These are phyloP conservation scores for Rhea pennata DNA, from an alignment of 2,113 vertebrate genomes.

Conservation along the genomic window DNA sequence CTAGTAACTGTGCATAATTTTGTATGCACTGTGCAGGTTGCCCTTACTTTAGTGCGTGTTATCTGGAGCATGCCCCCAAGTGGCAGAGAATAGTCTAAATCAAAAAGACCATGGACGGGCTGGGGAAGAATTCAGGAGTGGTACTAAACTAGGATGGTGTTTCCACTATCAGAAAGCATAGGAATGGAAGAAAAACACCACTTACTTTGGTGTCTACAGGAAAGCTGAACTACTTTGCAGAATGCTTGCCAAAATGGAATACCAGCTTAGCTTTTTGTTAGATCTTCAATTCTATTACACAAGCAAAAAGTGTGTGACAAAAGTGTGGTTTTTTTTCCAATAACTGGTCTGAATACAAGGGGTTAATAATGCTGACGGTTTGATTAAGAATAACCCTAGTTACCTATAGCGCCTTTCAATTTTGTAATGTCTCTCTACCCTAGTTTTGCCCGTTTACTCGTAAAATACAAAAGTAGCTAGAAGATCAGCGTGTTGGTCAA, in stretches of 20 bases:
- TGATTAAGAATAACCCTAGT: background rate
- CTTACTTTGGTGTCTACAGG: rapidly evolving
- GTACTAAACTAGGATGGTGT: background rate
- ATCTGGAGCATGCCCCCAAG: background rate
- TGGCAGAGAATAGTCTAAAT: background rate
- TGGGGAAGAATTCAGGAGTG: background rate
- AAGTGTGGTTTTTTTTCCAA: background rate
- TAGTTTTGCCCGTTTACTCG: background rate
- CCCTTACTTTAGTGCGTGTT: background rate
- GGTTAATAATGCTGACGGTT: background rate
- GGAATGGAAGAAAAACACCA: background rate
- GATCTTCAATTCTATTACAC: rapidly evolving
- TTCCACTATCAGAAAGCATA: background rate
- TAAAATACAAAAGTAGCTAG: background rate
- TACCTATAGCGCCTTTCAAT: background rate
- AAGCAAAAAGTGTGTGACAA: background rate
- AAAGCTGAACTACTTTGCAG: background rate
- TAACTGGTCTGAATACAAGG: background rate
- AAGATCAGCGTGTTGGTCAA: background rate
- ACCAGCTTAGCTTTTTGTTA: background rate
- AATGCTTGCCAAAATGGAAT: background rate
- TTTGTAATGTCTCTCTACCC: background rate
- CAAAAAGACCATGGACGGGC: background rate
- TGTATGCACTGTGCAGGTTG: background rate
- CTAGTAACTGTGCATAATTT: background rate